Conservation (phyloP, 2,888 invertebrate species). For the Petrolisthes cinctipes region DNA sequence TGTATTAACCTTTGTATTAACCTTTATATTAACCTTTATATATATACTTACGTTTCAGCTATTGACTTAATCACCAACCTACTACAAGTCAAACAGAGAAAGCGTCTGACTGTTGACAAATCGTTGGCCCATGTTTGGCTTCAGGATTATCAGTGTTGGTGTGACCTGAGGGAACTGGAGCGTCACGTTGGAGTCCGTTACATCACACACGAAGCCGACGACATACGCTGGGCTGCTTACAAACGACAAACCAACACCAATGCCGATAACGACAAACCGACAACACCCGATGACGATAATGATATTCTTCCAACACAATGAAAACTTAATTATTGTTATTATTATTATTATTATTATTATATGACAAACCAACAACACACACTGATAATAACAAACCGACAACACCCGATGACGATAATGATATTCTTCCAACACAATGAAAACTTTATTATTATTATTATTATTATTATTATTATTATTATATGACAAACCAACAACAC, state of each 20-base stretch:
- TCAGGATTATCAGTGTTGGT: slow-evolving; percentile 92
- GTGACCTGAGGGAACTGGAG: slow-evolving; percentile 81
- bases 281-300: slow-evolving; percentile 5
- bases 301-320: slow-evolving; percentile 43
- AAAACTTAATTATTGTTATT: slow-evolving; percentile 4
- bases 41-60: slow-evolving; percentile 75
- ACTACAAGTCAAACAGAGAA: slow-evolving; percentile 95
- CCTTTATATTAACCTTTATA: no score
- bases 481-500: no score
- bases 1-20: no score
- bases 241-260: slow-evolving; percentile 13
- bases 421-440: no score
- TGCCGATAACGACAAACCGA: not conserved
- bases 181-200: slow-evolving; percentile 81
- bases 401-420: no score
- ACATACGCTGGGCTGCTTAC: slow-evolving; percentile 82
- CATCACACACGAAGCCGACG: slow-evolving; percentile 92
- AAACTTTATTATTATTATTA: no score
- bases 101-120: slow-evolving; percentile 96
- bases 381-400: no score
- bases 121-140: slow-evolving; percentile 83
- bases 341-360: no score
- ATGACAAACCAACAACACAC: no score
- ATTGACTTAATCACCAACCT: slow-evolving; percentile 98
- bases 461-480: no score